Evolutionary conservation across 2,888 invertebrate genomes (phyloP).

Genomic region (Drosophila vallismaia): DNA sequence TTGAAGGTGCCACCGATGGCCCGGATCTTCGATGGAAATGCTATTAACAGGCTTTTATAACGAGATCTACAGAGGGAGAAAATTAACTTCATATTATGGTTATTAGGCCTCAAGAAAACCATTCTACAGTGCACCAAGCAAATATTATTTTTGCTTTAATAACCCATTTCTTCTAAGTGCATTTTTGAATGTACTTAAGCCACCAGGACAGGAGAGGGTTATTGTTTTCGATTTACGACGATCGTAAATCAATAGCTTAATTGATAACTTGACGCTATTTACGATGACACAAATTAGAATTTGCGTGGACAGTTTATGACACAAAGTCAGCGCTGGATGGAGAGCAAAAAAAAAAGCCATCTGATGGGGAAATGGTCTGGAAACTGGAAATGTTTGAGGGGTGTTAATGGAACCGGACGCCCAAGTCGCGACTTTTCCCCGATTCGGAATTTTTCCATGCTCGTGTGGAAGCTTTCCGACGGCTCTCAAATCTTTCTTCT

Average conservation of each 20-base stretch:
- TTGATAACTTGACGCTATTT: slow-evolving; percentile 76
- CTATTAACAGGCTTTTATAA: slow-evolving; percentile 77
- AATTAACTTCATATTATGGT: background rate
- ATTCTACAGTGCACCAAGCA: no score
- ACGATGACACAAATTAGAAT: slow-evolving; percentile 80
- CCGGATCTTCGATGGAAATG: slow-evolving; percentile 64
- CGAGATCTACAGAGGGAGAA: slow-evolving; percentile 39
- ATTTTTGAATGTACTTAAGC: slow-evolving; percentile 4
- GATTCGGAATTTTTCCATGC: slow-evolving; percentile 56
- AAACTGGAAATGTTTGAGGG: slow-evolving; percentile 15
- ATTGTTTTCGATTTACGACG: slow-evolving; percentile 77
- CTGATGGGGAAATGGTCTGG: background rate
- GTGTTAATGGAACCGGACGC: slow-evolving; percentile 55
- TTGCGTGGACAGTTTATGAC: slow-evolving; percentile 75
- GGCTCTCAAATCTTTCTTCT: slow-evolving; percentile 20
- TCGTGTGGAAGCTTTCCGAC: slow-evolving; percentile 61
- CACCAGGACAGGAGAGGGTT: slow-evolving; percentile 48
- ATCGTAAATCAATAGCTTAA: slow-evolving; percentile 77
- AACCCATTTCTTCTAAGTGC: background rate
- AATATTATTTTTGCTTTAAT: background rate
- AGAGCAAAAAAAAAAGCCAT: background rate
- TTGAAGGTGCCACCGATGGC: slow-evolving; percentile 58
- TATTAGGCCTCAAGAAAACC: no score
- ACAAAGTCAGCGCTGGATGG: slow-evolving; percentile 26
- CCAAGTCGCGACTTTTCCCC: slow-evolving; percentile 26